Percentiles rank a stretch among this genome's conserved stretches.
phyloP scores from a whole-genome alignment of 2,888 invertebrate genomes.

The Amblyteles armatorius region DNA sequence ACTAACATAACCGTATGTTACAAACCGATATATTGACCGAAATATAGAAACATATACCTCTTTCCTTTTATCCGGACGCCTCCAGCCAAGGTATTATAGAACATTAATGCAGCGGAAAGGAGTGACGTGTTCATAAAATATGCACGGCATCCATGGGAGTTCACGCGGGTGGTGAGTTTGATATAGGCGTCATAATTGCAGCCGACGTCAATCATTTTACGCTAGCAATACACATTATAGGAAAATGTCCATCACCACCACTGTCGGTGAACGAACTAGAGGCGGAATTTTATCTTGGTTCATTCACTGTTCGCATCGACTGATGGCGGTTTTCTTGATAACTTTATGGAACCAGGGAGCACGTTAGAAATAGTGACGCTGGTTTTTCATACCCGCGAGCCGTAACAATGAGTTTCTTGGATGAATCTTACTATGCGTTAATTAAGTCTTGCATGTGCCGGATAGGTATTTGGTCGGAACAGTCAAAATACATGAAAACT shows the following conservation, averaged over 20 bases:
- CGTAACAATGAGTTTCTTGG: background rate
- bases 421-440: background rate
- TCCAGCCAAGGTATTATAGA: too few relatives aligned
- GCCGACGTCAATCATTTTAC: background rate
- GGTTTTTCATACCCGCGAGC: background rate
- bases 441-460: background rate
- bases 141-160: too few relatives aligned
- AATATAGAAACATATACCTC: too few relatives aligned
- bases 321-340: background rate
- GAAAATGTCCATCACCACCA: background rate
- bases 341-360: background rate
- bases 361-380: background rate
- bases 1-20: too few relatives aligned
- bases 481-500: background rate
- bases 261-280: background rate
- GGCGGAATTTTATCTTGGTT: background rate
- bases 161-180: background rate
- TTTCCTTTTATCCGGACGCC: background rate
- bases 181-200: background rate
- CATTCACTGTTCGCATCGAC: background rate
- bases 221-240: background rate
- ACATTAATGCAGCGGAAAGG: too few relatives aligned
- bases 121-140: too few relatives aligned
- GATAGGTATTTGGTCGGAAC: slow-evolving; percentile 7
- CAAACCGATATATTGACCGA: too few relatives aligned